Evolutionary conservation across 2,797 vertebrate species (phyloP).

Genomic region (Paedocypris micromegethes): DNA sequence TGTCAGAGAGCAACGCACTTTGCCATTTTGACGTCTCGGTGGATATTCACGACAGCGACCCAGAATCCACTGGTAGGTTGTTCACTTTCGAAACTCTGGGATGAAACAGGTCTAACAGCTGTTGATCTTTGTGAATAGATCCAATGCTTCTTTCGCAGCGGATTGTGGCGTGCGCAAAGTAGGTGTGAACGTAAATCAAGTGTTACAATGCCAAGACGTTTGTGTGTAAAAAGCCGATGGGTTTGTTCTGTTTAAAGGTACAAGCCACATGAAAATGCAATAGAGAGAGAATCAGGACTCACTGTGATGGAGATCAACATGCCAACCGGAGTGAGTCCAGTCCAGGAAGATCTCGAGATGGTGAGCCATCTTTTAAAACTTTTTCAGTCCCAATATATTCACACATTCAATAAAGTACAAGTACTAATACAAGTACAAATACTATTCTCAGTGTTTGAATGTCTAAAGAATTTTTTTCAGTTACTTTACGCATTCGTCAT

Average conservation of each 20-base stretch:
- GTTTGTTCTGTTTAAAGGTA: not conserved
- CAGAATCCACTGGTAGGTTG: slow-evolving; percentile 43
- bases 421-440: too few species aligned
- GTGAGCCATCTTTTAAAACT: slow-evolving; percentile 56
- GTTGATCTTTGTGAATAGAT: slow-evolving; percentile 35
- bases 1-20: slow-evolving; percentile 55
- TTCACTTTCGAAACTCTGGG: not conserved
- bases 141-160: slow-evolving; percentile 49
- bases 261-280: not conserved
- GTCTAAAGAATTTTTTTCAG: too few species aligned
- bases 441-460: too few species aligned
- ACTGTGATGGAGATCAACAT: slow-evolving; percentile 86
- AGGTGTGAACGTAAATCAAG: slow-evolving; percentile 41
- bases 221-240: not conserved
- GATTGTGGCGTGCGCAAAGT: slow-evolving; percentile 78
- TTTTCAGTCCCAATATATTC: not conserved
- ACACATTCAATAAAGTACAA: too few species aligned
- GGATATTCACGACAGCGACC: slow-evolving; percentile 34
- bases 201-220: not conserved
- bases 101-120: not conserved
- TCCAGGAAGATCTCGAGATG: slow-evolving; percentile 72
- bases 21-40: slow-evolving; percentile 78
- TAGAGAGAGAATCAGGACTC: slow-evolving; percentile 65
- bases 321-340: slow-evolving; percentile 74
- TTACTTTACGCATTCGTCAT: too few species aligned